Evolutionary conservation across 2,113 vertebrate species (phyloP).

Genomic region (Paracanthobrama guichenoti): DNA sequence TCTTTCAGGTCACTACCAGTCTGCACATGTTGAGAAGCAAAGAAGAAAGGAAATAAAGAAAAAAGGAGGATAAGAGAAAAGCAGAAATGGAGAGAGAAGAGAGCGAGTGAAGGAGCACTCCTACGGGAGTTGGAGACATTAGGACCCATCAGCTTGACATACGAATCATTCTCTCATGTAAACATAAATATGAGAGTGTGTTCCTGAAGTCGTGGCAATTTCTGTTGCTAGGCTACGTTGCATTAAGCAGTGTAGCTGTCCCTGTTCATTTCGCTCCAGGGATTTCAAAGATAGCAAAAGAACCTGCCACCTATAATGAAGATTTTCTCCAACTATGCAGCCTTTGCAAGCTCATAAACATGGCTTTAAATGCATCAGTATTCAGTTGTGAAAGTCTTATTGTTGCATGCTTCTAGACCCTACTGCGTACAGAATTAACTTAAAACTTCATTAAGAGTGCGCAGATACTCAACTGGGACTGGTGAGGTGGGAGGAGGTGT

Average conservation of each 20-base stretch:
- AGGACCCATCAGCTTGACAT: slow-evolving; percentile 81
- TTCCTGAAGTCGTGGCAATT: slow-evolving; percentile 75
- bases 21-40: neutral
- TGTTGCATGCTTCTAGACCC: slow-evolving; percentile 26
- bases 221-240: slow-evolving; percentile 83
- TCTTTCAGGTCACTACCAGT: neutral
- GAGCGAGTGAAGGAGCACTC: slow-evolving; percentile 66
- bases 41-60: neutral
- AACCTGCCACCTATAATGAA: slow-evolving; percentile 61
- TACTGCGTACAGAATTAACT: slow-evolving; percentile 15
- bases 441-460: slow-evolving; percentile 29
- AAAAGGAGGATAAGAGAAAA: slow-evolving; percentile 70
- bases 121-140: slow-evolving; percentile 64
- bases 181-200: slow-evolving; percentile 83
- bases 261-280: slow-evolving; percentile 80
- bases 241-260: slow-evolving; percentile 79
- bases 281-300: slow-evolving; percentile 76
- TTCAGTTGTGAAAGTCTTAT: slow-evolving; percentile 23
- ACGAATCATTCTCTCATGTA: slow-evolving; percentile 81
- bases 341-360: slow-evolving; percentile 32
- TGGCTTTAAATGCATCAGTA: slow-evolving; percentile 35
- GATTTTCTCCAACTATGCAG: slow-evolving; percentile 2
- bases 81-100: slow-evolving; percentile 67
- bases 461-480: neutral
- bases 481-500: slow-evolving; percentile 2